Base-by-base conservation (phyloP, 2,797 vertebrate species). In the Hyperoplus immaculatus region DNA sequence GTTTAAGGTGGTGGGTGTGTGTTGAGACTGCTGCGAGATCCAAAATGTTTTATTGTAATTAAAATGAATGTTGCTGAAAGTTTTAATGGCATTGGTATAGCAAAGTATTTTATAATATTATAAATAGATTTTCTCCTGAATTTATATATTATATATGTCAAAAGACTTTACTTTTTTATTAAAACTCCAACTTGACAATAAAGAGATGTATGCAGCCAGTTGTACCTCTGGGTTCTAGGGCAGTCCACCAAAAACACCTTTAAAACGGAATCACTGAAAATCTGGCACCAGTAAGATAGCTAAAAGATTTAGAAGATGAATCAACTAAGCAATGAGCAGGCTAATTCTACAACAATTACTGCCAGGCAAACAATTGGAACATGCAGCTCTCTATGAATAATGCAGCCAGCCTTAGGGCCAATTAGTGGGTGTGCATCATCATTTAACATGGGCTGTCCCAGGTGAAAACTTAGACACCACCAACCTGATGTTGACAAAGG, bases 341-440 rank as follows among this genome's bases (percentile, higher is more conserved):
- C 88, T 85, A 82, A 90, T 89, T 78, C 80, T 75, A 63, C 82
- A 89, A 86, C 81, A 89, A 88, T 92, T 87, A 90, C 69, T 21
- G 59, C 56, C 82, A 75, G 60, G 77, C 78, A 91, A 89, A 90
- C 80, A 85, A 87, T 78, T 61, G 85, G 47, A 85, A 78, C 87
- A 73, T 65, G 84, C 82, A 86, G 87, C 72, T 77, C 56, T 0
- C 41, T 57, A 70, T 88, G 77, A 92, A 89, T 91, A 87, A 91
- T 83, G 67, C 62, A 85, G 73, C 61, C 54, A 61, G 72, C 75
- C 85, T 16, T 18, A 49, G 75, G 78, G 79, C 77, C 79, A 76
- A 80, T 89, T 86, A 81, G 87, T n/a, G 39, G 69, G 61, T 64
- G 61, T 65, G 80, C 69, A 86, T 84, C 62, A 54, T 78, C 68